A percentile compares a stretch with the other conserved stretches of the same genome.
phyloP scores from a whole-genome alignment of 2,888 invertebrate species.

The Saturnia pavonia region DNA sequence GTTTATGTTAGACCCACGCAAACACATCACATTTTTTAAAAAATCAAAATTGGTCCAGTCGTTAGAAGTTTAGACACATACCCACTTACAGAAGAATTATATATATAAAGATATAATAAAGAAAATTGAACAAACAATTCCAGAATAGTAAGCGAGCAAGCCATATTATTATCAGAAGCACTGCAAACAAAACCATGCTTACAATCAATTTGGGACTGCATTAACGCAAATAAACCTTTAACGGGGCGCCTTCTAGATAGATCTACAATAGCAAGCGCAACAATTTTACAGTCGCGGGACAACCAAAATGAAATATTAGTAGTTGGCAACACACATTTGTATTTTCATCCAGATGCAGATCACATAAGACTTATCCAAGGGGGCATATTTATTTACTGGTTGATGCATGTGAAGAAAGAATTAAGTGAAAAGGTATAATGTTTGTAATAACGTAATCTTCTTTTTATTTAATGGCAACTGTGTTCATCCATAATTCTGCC shows the following conservation, averaged over 20 bases:
- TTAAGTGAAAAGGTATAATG: slow-evolving; percentile 53
- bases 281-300: slow-evolving; percentile 81
- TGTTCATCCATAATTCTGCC: no score
- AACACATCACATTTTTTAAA: no score
- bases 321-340: slow-evolving; percentile 95
- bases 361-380: slow-evolving; percentile 94
- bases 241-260: slow-evolving; percentile 82
- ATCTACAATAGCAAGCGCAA: slow-evolving; percentile 86
- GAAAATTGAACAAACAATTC: slow-evolving; percentile 30
- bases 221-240: slow-evolving; percentile 81
- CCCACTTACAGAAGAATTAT: no score
- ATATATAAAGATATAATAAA: no score
- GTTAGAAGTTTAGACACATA: no score
- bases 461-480: no score
- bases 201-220: slow-evolving; percentile 81
- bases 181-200: slow-evolving; percentile 78
- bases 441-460: background rate
- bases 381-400: slow-evolving; percentile 86
- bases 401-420: slow-evolving; percentile 81
- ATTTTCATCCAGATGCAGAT: slow-evolving; percentile 95
- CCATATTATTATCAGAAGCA: slow-evolving; percentile 83
- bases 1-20: no score
- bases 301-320: slow-evolving; percentile 82
- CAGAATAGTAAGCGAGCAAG: slow-evolving; percentile 77
- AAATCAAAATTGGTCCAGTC: no score